Evolutionary conservation across 1,140 invertebrate genomes (phyloP).

Genomic region (Elymnias hypermnestra): DNA sequence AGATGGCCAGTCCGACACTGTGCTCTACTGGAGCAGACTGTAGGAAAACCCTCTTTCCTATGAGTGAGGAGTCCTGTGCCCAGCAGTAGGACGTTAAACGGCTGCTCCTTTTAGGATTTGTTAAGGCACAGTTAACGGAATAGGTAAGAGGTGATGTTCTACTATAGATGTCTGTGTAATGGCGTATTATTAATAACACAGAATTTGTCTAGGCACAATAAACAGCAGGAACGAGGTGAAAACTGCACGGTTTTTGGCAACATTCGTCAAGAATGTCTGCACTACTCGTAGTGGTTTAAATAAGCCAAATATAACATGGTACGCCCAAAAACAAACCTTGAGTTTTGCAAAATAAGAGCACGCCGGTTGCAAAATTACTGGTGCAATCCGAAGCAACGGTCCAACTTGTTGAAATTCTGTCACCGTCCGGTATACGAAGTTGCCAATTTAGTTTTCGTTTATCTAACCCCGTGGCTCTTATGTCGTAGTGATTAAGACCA

Average conservation of each 20-base stretch:
- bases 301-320: constrained; percentile 16
- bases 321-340: constrained; percentile 41
- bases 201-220: constrained; percentile 36
- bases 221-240: constrained; percentile 56
- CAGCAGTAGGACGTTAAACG: too few species aligned
- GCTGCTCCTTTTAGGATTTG: too few species aligned
- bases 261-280: constrained; percentile 65
- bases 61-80: too few species aligned
- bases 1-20: too few species aligned
- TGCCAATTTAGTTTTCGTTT: constrained; percentile 42
- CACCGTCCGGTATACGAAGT: constrained; percentile 44
- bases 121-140: too few species aligned
- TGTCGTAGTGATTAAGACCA: constrained; percentile 30
- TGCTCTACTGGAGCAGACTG: too few species aligned
- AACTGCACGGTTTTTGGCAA: constrained; percentile 66
- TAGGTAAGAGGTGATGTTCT: too few species aligned
- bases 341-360: constrained; percentile 23
- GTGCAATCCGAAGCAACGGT: constrained; percentile 42
- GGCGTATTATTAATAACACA: too few species aligned
- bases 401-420: constrained; percentile 72
- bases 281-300: constrained; percentile 40
- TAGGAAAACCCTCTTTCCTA: too few species aligned
- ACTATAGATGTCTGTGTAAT: too few species aligned
- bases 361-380: constrained; percentile 20
- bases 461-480: constrained; percentile 31